Evolutionary conservation across 2,888 invertebrate genomes (phyloP).

Genomic region (Scrobipalpa costella): DNA sequence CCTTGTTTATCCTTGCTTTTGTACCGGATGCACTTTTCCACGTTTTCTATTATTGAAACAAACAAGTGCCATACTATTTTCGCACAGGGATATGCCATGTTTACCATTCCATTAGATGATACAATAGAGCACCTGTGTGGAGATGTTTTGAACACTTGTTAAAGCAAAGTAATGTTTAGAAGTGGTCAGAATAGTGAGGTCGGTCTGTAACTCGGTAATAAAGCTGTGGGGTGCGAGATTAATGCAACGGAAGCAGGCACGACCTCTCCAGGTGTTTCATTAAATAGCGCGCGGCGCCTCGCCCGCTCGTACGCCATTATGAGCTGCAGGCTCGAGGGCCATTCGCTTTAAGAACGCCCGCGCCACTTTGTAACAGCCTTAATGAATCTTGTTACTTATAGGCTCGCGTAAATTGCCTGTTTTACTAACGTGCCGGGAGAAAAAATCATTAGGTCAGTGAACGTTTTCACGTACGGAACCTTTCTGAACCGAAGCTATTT

Average conservation of each 20-base stretch:
- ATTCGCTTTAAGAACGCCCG: slow-evolving; percentile 80
- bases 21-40: slow-evolving; percentile 49
- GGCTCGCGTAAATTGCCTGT: slow-evolving; percentile 77
- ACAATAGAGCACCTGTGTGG: slow-evolving; percentile 3
- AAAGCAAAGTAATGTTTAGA: slow-evolving; percentile 7
- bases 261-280: slow-evolving; percentile 80
- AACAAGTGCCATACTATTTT: neutral
- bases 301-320: slow-evolving; percentile 76
- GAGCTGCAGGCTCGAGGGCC: slow-evolving; percentile 78
- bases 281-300: slow-evolving; percentile 75
- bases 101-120: slow-evolving; percentile 7
- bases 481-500: slow-evolving; percentile 42
- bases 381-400: slow-evolving; percentile 81
- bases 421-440: slow-evolving; percentile 62
- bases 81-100: neutral
- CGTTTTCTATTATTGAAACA: slow-evolving; percentile 18
- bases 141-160: slow-evolving; percentile 6
- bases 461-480: slow-evolving; percentile 49
- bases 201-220: slow-evolving; percentile 36
- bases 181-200: slow-evolving; percentile 22
- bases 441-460: slow-evolving; percentile 64
- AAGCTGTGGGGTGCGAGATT: slow-evolving; percentile 60
- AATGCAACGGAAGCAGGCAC: slow-evolving; percentile 76
- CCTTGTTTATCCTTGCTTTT: slow-evolving; percentile 65
- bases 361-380: slow-evolving; percentile 79